phyloP scores from a whole-genome alignment of 1,140 invertebrate species.

The Agrilus planipennis region DNA sequence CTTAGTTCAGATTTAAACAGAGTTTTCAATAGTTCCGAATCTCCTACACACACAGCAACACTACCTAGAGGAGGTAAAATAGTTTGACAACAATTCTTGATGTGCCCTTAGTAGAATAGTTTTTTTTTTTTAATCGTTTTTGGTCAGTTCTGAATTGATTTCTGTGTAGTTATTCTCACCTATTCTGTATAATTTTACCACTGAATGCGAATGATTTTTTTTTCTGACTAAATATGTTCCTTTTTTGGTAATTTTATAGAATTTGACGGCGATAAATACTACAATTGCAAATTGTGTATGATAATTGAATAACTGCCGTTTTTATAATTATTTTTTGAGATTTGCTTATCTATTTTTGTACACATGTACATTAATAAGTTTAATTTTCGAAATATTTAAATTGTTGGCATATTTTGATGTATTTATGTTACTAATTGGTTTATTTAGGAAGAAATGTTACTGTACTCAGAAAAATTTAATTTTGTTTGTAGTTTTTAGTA shows the following conservation, averaged over 20 bases:
- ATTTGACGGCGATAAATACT: no score
- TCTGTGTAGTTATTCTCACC: conserved; percentile 11
- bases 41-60: conserved; percentile 37
- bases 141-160: conserved; percentile 7
- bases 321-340: conserved; percentile 12
- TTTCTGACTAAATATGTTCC: no score
- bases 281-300: no score
- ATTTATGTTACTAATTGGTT: no score
- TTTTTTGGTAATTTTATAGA: no score
- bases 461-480: no score
- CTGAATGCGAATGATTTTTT: conserved; percentile 3
- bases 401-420: conserved; percentile 14
- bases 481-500: no score
- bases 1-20: conserved; percentile 42
- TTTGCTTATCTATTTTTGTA: no score
- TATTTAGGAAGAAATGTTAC: no score
- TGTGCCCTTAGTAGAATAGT: conserved; percentile 10
- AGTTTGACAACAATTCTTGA: conserved; percentile 12
- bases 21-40: conserved; percentile 35
- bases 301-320: no score
- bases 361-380: no score
- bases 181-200: conserved; percentile 10
- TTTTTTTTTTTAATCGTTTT: conserved; percentile 10
- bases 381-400: no score
- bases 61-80: conserved; percentile 43